These are phyloP conservation scores for Pollenia labialis DNA, from an alignment of 2,888 invertebrate species.

Conservation along the genomic window DNA sequence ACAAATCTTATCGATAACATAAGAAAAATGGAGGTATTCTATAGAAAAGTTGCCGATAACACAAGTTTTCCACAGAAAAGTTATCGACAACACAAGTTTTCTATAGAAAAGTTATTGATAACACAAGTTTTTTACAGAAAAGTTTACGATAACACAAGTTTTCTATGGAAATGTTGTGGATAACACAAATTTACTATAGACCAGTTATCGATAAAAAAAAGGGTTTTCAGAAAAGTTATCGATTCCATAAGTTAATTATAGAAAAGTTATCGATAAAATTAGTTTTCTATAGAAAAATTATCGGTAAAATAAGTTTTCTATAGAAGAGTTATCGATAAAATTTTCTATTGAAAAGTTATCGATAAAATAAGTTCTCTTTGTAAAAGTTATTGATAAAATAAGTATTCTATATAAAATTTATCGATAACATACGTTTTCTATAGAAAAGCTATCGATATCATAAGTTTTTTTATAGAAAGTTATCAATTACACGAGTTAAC, in stretches of 20 bases:
- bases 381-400: too few species aligned
- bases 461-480: background rate
- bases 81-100: background rate
- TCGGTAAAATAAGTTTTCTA: background rate
- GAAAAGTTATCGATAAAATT: background rate
- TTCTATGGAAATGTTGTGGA: background rate
- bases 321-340: background rate
- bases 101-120: background rate
- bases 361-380: background rate
- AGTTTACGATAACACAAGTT: background rate
- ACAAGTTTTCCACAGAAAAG: background rate
- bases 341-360: background rate
- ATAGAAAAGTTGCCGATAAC: background rate
- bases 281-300: background rate
- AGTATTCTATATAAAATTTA: too few species aligned
- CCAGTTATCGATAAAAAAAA: background rate
- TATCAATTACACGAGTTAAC: background rate
- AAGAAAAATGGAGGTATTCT: too few species aligned
- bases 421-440: background rate
- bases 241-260: background rate
- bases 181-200: background rate
- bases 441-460: background rate
- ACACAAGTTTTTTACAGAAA: background rate
- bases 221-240: background rate
- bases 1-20: background rate